Evolutionary conservation across 2,888 invertebrate genomes (phyloP), one percentile per base, ranked within the genome.

Genomic region (Sesamia inferens): DNA sequence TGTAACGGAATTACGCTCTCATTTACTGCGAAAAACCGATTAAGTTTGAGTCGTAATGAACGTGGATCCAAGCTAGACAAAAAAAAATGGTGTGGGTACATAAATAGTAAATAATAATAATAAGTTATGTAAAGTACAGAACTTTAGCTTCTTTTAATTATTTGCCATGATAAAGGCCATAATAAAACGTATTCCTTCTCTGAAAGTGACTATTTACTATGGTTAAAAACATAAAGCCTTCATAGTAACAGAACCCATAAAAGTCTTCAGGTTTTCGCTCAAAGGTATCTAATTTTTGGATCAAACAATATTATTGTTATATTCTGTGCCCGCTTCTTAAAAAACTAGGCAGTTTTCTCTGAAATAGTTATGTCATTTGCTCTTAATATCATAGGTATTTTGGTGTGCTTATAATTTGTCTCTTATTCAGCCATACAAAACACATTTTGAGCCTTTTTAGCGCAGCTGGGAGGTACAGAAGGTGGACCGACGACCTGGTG

Each of bases 271-370:
- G 16, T 48, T 57, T 65, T 24, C 16, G 8, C 39, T 54, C n/a
- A 74, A 5, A 39, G 4, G 4, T 39, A 39, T 5, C 5, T 31
- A 39, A 47, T 68, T 77, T 58, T 59, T 68, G 1, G 5, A 77
- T 47, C n/a, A 59, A 74, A 58, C 54, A 22, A 59, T 47, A 13
- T 68, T 77, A 68, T 54, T 68, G 44, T 77, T 59, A 77, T 59
- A 74, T 24, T 51, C 31, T 7, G 51, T 16, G 22, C 31, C 44
- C 39, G 58, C 4, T 14, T 31, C 19, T 19, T 44, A 22, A 44
- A 66, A 66, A 16, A 76, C 22, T 42, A 67, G 31, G 22, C 31
- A 58, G 10, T 59, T 54, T 59, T 70, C 19, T 10, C 6, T 64
- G 3, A 44, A 51, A 59, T 67, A 68, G n/a, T n/a, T 5, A 13